phyloP scores from a whole-genome alignment of 2,113 vertebrate species.

The Aegotheles bennettii region DNA sequence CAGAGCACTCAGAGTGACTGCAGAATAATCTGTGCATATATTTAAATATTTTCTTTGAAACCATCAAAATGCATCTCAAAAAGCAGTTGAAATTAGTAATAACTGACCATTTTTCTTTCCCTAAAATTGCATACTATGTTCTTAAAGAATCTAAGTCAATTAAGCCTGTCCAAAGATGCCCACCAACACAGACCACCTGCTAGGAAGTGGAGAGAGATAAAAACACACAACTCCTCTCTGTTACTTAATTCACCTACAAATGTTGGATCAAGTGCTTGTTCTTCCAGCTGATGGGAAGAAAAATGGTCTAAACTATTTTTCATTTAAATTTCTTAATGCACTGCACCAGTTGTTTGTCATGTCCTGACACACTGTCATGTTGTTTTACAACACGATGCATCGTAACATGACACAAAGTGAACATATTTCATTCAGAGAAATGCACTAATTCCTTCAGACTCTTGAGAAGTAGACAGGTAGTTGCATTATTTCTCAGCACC shows the following conservation, averaged over 20 bases:
- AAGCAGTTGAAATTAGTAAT: constrained; percentile 8
- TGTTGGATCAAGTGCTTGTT: not conserved
- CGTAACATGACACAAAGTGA: constrained; percentile 32
- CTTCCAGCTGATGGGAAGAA: constrained; percentile 40
- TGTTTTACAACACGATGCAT: constrained; percentile 37
- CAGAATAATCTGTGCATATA: not conserved
- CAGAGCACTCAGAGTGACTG: not conserved
- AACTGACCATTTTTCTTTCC: not conserved
- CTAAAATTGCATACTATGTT: not conserved
- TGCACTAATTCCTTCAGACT: constrained; percentile 23
- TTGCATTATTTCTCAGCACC: not conserved
- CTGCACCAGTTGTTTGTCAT: constrained; percentile 34
- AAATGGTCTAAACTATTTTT: constrained; percentile 35
- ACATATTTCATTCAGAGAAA: constrained; percentile 54
- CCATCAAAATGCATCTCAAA: not conserved
- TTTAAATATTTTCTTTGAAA: constrained; percentile 2
- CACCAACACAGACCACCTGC: not conserved
- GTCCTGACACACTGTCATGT: constrained; percentile 5
- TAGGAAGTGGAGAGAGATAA: not conserved
- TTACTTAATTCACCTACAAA: constrained; percentile 17
- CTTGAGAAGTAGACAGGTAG: not conserved
- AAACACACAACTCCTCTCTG: not conserved
- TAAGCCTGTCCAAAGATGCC: not conserved
- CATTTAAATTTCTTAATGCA: constrained; percentile 60
- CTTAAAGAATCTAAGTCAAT: constrained; percentile 3